Percentiles rank a stretch among this genome's conserved stretches.
These are phyloP conservation scores for Serrognathus titanus DNA, from an alignment of 2,888 invertebrate species.

Conservation along the genomic window DNA sequence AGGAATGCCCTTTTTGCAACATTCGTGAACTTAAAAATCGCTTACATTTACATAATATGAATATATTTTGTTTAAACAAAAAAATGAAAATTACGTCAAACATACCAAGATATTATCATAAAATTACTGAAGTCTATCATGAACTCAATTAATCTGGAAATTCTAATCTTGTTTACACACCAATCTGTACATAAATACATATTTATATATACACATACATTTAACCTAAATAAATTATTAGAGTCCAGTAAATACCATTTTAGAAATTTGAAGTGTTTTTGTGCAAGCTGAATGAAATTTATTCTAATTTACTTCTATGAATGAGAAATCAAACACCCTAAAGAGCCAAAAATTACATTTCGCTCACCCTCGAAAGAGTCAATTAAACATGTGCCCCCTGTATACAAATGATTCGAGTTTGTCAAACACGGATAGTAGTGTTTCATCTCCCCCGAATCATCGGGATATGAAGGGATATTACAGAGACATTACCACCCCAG, in stretches of 20 bases:
- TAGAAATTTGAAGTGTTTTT: no score
- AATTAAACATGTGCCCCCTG: slow-evolving; percentile 44
- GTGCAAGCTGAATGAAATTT: neutral
- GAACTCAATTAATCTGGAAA: neutral
- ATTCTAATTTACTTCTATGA: slow-evolving; percentile 8
- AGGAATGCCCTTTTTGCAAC: no score
- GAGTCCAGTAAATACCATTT: no score
- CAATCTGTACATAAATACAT: neutral
- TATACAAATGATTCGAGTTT: slow-evolving; percentile 45
- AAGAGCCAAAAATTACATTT: slow-evolving; percentile 27
- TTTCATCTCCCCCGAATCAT: slow-evolving; percentile 29
- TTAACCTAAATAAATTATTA: no score
- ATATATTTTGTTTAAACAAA: no score
- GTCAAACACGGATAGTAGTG: slow-evolving; percentile 45
- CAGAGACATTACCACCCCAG: slow-evolving; percentile 45
- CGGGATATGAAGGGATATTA: slow-evolving; percentile 31
- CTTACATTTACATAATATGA: no score
- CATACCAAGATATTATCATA: neutral
- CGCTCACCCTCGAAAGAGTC: slow-evolving; percentile 33
- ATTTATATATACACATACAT: neutral
- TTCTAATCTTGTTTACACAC: neutral
- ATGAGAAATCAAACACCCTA: slow-evolving; percentile 18
- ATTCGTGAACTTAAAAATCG: no score
- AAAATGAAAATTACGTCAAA: neutral
- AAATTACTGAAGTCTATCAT: neutral